Conservation (phyloP, 2,888 invertebrate genomes). For the Chromoteleia sp. region DNA sequence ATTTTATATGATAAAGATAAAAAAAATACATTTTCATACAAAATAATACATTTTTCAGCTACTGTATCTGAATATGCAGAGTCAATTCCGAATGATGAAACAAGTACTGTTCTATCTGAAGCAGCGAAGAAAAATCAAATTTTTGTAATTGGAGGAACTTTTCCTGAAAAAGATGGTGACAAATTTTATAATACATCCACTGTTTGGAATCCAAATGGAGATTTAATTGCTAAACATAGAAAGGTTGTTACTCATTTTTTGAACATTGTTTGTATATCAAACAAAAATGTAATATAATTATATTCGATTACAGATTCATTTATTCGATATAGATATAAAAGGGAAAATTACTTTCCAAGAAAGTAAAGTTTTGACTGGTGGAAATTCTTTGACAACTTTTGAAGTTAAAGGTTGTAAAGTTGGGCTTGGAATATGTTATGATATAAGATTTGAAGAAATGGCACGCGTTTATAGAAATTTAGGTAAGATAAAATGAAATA, state of each 20-base stretch:
- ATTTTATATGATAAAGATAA: not conserved
- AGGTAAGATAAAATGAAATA: constrained; percentile 80
- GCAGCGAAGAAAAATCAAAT: constrained; percentile 91
- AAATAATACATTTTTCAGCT: constrained; percentile 80
- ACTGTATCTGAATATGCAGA: constrained; percentile 95
- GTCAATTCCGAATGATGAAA: constrained; percentile 91
- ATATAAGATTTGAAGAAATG: constrained; percentile 96
- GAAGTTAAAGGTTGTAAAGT: constrained; percentile 90
- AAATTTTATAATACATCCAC: constrained; percentile 95
- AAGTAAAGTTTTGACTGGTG: constrained; percentile 92
- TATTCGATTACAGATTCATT: constrained; percentile 89
- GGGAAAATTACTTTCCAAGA: constrained; percentile 97
- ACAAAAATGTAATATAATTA: not conserved
- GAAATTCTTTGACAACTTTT: constrained; percentile 90
- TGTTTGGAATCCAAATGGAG: constrained; percentile 92
- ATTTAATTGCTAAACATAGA: constrained; percentile 91
- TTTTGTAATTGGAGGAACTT: constrained; percentile 95
- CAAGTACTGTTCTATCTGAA: constrained; percentile 89
- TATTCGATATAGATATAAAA: constrained; percentile 98
- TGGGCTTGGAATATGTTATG: constrained; percentile 98
- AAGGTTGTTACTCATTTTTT: too few relatives aligned
- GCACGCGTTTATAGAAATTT: constrained; percentile 89
- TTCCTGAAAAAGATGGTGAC: constrained; percentile 91
- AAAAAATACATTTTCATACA: constrained; percentile 23
- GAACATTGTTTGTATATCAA: not conserved